Evolutionary conservation across 2,113 vertebrate genomes (phyloP), one percentile per base, ranked within the genome.

Genomic region (Balaenoptera acutorostrata): DNA sequence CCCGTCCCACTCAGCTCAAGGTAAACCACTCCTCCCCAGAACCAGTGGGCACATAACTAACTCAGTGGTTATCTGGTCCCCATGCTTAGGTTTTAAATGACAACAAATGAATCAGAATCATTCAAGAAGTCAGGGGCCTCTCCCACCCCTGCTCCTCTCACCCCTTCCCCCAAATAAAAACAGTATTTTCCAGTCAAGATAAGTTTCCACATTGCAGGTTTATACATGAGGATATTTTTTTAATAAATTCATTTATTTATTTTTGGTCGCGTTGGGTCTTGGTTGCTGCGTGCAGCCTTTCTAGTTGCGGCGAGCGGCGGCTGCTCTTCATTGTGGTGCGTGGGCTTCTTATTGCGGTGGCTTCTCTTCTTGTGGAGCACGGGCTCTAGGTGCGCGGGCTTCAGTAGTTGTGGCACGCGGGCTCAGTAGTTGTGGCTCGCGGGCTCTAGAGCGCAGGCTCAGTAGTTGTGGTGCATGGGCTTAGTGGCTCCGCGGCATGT

Each of bases 71-170:
- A 31, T 88, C 36, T 72, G 55, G 33, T 33, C 64, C 71, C n/a
- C 89, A 3, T 17, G 8, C 27, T 74, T 33, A 36, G 18, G 57
- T 83, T 46, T 83, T 84, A 59, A 46, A 49, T 66, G 57, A 59
- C 95, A 96, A 94, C 74, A 87, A 92, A 4, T 21, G 20, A 75
- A n/a, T 77, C 13, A 33, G 23, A 75, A 72, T 49, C 46, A 25
- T 46, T 61, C 6, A 36, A 18, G 12, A 85, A 68, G 55, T 61
- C 46, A 84, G 27, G 36, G 63, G 39, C 33, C 41, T 78, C 57
- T n/a, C 64, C 23, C 46, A 71, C 18, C 20, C 17, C 64, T 10
- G 2, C 6, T 33, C 8, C 41, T 63, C n/a, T 55, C 14, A 25
- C 21, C 21, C 18, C 9, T 2, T 4, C 25, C 0, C 4, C 17